Evolutionary conservation across 2,888 invertebrate species (phyloP).

Genomic region (Volucella inflata): DNA sequence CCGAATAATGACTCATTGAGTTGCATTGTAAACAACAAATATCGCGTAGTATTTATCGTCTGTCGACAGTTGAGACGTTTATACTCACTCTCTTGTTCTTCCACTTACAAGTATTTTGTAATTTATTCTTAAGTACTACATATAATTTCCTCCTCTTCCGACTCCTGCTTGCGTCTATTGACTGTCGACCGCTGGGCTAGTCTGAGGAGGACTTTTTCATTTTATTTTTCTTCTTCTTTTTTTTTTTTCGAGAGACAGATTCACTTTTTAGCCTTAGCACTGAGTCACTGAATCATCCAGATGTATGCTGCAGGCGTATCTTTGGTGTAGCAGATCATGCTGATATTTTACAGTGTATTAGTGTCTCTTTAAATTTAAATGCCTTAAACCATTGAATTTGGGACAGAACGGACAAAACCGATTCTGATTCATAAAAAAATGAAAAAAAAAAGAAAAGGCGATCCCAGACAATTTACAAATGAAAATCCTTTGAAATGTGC

Average conservation of each 20-base stretch:
- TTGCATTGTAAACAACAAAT: conserved; percentile 67
- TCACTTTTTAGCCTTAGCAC: conserved; percentile 31
- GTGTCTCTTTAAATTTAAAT: not conserved
- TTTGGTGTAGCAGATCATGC: not conserved
- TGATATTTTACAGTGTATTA: not conserved
- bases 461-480: not conserved
- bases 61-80: conserved; percentile 58
- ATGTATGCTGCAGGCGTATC: not conserved
- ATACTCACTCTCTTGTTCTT: conserved; percentile 46
- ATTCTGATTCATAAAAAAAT: too few species aligned
- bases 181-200: too few species aligned
- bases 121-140: conserved; percentile 45
- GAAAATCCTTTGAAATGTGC: conserved; percentile 20
- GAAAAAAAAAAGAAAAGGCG: too few species aligned
- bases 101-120: conserved; percentile 13
- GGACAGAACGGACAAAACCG: too few species aligned
- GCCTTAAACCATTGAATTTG: not conserved
- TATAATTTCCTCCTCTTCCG: conserved; percentile 5
- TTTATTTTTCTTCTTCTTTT: too few species aligned
- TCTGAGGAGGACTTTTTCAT: too few species aligned
- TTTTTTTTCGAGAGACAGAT: not conserved
- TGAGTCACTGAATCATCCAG: conserved; percentile 10
- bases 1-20: conserved; percentile 72
- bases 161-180: not conserved
- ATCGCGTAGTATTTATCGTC: conserved; percentile 58